Evolutionary conservation across 2,113 vertebrate species (phyloP), one percentile per base, ranked within the genome.

Genomic region (Pteropus alecto): DNA sequence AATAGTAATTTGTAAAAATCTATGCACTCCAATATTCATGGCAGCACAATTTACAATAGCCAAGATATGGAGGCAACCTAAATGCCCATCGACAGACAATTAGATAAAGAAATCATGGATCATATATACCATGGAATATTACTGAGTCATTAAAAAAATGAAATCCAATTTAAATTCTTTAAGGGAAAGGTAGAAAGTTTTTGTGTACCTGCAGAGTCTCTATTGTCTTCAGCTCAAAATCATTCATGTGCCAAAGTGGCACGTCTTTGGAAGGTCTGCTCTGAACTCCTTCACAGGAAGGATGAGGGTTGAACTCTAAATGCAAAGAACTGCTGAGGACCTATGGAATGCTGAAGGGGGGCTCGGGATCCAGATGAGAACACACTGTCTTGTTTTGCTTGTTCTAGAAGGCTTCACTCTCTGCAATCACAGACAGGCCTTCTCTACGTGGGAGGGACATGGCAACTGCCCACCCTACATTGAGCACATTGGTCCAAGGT

Each of bases 271-370:
- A 30, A 21, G 28, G 18, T 18, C 73, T 51, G 46, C 51, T 19
- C 46, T 10, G 9, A 33, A 76, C 28, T 16, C 48, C 46, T 76
- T n/a, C 33, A 51, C 30, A 51, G 76, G 35, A 70, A 61, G 11
- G 9, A 60, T 41, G 11, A 26, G 28, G 1, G 0, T 58, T 65
- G 70, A 94, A 71, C 9, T 35, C 51, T 82, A 88, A 38, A 61
- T 38, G 19, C 48, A 82, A 48, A 70, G 26, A 90, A 58, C 15
- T 43, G 11, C 10, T 79, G 54, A 60, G 76, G 26, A 43, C 18
- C 33, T 46, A 5, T 1, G 14, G 41, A 48, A 51, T 12, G 4
- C 3, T 2, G 15, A 35, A 51, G 15, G 5, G 7, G 5, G 13
- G 10, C n/a, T 67, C 54, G 3, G 12, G 33, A 3, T 56, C 51